phyloP scores from a whole-genome alignment of 1,140 invertebrate genomes.

The Apis dorsata region DNA sequence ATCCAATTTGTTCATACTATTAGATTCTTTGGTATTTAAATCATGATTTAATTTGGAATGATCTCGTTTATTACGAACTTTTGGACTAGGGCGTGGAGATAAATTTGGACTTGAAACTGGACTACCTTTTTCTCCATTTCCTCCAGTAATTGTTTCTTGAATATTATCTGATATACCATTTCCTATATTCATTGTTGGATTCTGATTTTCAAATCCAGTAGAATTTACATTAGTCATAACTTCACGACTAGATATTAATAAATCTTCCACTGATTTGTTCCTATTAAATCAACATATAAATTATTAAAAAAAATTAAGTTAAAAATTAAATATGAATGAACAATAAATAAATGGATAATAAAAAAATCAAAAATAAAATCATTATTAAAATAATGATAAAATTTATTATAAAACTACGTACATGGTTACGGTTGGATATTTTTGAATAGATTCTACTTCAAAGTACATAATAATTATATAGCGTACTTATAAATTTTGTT shows the following conservation, averaged over 20 bases:
- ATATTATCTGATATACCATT: slow-evolving; percentile 68
- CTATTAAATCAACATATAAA: slow-evolving; percentile 70
- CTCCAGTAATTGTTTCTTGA: slow-evolving; percentile 63
- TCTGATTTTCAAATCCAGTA: slow-evolving; percentile 69
- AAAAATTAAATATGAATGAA: slow-evolving; percentile 11
- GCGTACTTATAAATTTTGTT: slow-evolving; percentile 20
- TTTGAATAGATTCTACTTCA: slow-evolving; percentile 65
- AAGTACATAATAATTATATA: slow-evolving; percentile 61
- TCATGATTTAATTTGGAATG: slow-evolving; percentile 67
- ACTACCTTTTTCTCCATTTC: slow-evolving; percentile 78
- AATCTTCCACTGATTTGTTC: slow-evolving; percentile 85
- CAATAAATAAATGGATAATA: background rate
- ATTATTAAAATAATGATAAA: background rate
- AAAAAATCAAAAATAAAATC: background rate
- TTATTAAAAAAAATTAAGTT: background rate
- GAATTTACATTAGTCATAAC: slow-evolving; percentile 80
- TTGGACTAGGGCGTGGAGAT: slow-evolving; percentile 78
- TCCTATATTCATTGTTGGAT: slow-evolving; percentile 64
- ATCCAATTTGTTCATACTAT: slow-evolving; percentile 63
- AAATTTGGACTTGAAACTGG: slow-evolving; percentile 80
- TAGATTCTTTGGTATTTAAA: slow-evolving; percentile 57
- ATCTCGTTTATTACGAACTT: slow-evolving; percentile 79
- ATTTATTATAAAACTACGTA: slow-evolving; percentile 56
- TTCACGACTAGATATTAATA: slow-evolving; percentile 84
- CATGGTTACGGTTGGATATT: slow-evolving; percentile 69